A percentile compares a stretch with the other conserved stretches of the same genome.
Conservation (phyloP, 2,888 invertebrate species). For the Pseudococcus longispinus region DNA sequence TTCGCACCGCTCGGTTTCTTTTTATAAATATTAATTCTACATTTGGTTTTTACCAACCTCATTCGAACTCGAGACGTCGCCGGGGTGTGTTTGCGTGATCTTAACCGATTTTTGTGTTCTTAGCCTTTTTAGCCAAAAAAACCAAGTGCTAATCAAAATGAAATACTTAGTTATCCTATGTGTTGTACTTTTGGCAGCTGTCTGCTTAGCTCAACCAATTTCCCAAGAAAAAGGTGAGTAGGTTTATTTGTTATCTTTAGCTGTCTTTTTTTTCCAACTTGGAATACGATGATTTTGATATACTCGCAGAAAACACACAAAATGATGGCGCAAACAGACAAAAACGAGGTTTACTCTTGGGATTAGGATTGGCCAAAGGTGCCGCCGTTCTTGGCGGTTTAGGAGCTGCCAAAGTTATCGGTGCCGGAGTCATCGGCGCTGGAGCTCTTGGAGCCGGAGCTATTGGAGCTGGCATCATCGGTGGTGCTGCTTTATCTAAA, state of each 20-base stretch:
- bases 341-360: not conserved
- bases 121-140: not conserved
- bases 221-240: not conserved
- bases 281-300: not conserved
- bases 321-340: not conserved
- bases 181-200: constrained; percentile 5
- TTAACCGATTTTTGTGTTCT: not conserved
- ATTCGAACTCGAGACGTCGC: constrained; percentile 36
- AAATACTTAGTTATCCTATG: constrained; percentile 21
- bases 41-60: not conserved
- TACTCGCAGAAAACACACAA: not conserved
- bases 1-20: constrained; percentile 4
- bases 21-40: constrained; percentile 41
- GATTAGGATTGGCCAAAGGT: constrained; percentile 41
- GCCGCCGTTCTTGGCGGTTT: constrained; percentile 31
- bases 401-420: constrained; percentile 46
- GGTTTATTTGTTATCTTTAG: not conserved
- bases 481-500: constrained; percentile 29
- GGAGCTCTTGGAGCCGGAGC: not conserved
- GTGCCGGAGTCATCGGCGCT: constrained; percentile 16
- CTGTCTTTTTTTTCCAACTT: not conserved
- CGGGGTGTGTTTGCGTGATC: not conserved
- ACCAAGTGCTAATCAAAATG: constrained; percentile 33
- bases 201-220: constrained; percentile 46
- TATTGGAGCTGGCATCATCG: too few relatives aligned